Evolutionary conservation across 2,888 invertebrate species (phyloP), one percentile per base, ranked within the genome.

Genomic region (Eueremaeus valkanovi): DNA sequence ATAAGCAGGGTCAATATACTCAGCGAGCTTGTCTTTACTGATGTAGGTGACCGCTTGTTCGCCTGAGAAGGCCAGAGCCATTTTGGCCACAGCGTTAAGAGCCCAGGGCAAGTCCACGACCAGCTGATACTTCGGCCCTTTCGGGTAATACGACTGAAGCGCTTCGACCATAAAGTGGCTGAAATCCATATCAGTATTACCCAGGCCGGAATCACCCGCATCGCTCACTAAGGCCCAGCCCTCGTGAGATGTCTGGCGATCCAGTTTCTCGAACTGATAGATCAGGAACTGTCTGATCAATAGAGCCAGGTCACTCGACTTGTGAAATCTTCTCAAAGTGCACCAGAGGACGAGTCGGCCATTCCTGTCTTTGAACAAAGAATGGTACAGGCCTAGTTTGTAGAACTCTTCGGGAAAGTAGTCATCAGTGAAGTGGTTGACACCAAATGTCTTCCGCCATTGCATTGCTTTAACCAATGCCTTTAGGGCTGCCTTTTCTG

Each of bases 131-230:
- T 74, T 73, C 1, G 77, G 31, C 16, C 74, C 75, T 83, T 88
- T 88, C 0, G 96, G 96, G 84, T 95, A 96, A 82, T 95, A 94
- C 27, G 87, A 85, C 83, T 95, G 94, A 82, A 95, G 92, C 29
- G 93, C 86, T 29, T 88, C 89, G 79, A 96, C 93, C 78, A 95
- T 85, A 81, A 92, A 93, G 82, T 90, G 92, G 0, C 91, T 92
- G 76, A 95, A 88, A 29, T 95, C 95, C 90, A 95, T 90, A 82
- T 97, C 96, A 83, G 75, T 16, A 45, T 75, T 75, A 6, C 27
- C 6, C 68, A 76, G 36, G 3, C 75, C 75, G 16, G 72, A 18
- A 11, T 75, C 75, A n/a, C 27, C 29, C 0, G 45, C 13, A 40
- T 77, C 77, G 49, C 49, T 66, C 8, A 77, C 75, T 1, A 77